Percentiles rank a stretch among this genome's conserved stretches.
Conservation (phyloP, 2,797 vertebrate genomes). For the Sarcophilus harrisii region DNA sequence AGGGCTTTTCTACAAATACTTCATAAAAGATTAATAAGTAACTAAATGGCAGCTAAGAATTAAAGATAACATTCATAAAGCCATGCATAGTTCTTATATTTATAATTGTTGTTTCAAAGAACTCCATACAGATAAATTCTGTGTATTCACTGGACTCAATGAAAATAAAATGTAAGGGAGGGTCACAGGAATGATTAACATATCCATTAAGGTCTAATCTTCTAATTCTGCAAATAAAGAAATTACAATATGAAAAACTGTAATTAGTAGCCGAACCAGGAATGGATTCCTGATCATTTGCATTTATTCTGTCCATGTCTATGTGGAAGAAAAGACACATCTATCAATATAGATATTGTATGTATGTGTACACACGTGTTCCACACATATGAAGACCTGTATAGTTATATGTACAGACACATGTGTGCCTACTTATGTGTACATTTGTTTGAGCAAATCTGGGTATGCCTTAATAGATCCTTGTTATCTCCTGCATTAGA, state of each 20-base stretch:
- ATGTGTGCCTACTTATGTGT: no score
- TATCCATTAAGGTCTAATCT: background rate
- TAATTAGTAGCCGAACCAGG: background rate
- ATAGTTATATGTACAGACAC: no score
- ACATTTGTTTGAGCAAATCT: no score
- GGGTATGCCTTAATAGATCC: fast-evolving
- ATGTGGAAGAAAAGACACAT: background rate
- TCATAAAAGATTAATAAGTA: conserved; percentile 45
- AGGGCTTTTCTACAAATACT: conserved; percentile 28
- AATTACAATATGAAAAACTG: conserved; percentile 19
- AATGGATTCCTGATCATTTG: background rate
- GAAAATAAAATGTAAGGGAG: conserved; percentile 2
- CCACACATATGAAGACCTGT: background rate
- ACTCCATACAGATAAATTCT: background rate
- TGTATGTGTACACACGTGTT: background rate
- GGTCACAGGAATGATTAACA: background rate
- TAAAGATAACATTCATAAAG: conserved; percentile 22
- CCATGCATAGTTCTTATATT: conserved; percentile 19
- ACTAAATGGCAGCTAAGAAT: conserved; percentile 32
- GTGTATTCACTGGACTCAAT: background rate
- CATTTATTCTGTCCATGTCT: background rate
- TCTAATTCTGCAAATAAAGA: conserved; percentile 22
- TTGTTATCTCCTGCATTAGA: background rate
- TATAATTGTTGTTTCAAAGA: conserved; percentile 34
- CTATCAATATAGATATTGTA: background rate